Evolutionary conservation across 1,140 invertebrate genomes (phyloP).

Genomic region (Atopsyche davidsoni): DNA sequence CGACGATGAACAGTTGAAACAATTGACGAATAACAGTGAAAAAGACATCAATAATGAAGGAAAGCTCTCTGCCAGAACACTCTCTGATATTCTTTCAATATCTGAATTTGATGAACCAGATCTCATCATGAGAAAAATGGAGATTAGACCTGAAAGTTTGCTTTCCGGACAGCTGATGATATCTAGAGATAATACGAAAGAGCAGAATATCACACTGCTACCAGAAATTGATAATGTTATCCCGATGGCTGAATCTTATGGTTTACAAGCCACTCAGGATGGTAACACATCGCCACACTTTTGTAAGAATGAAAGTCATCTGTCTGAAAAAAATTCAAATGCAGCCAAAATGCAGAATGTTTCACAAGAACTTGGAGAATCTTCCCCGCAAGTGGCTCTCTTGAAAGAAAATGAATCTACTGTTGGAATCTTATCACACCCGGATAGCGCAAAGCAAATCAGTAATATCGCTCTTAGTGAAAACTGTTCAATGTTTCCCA

Average conservation of each 20-base stretch:
- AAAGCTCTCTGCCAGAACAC: constrained; percentile 53
- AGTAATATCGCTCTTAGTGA: constrained; percentile 27
- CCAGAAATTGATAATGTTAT: constrained; percentile 15
- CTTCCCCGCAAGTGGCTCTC: too few relatives aligned
- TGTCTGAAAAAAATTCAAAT: too few relatives aligned
- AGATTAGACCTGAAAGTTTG: constrained; percentile 36
- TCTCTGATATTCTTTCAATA: constrained; percentile 65
- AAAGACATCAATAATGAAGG: constrained; percentile 38
- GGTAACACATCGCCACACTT: neutral
- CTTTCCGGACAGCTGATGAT: constrained; percentile 21
- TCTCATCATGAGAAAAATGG: constrained; percentile 44
- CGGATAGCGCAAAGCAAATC: too few relatives aligned
- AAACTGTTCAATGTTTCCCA: constrained; percentile 47
- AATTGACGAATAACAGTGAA: constrained; percentile 32
- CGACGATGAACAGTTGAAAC: constrained; percentile 45
- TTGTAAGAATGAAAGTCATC: too few relatives aligned
- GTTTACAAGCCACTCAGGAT: neutral
- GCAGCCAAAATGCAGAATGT: too few relatives aligned
- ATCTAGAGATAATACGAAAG: constrained; percentile 17
- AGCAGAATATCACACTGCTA: constrained; percentile 17
- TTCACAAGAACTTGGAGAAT: too few relatives aligned
- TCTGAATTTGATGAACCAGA: constrained; percentile 61
- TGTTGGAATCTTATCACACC: constrained; percentile 35
- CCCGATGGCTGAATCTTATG: constrained; percentile 9
- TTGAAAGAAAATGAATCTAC: constrained; percentile 49